A percentile compares a stretch with the other conserved stretches of the same genome.
Evolutionary conservation across 2,113 vertebrate species (phyloP).

Genomic region (Pandion haliaetus): DNA sequence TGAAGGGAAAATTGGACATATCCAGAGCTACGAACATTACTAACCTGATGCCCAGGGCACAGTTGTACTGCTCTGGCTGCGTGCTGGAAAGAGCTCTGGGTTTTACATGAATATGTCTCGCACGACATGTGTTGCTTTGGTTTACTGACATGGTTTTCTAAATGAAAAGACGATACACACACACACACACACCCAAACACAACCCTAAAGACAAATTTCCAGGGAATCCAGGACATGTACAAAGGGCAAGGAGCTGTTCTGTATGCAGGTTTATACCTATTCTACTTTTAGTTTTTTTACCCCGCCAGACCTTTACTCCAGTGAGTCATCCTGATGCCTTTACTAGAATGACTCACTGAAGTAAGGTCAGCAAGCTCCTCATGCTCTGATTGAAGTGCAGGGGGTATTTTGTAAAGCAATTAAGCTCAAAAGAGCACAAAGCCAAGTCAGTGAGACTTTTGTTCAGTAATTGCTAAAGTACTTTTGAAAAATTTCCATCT

Average conservation of each 20-base stretch:
- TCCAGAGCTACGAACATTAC: not conserved
- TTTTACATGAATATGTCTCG: accelerated
- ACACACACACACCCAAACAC: too few relatives aligned
- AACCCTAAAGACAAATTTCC: not conserved
- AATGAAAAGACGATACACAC: not conserved
- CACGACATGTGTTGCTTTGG: not conserved
- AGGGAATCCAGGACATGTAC: not conserved
- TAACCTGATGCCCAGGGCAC: not conserved
- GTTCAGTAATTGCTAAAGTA: not conserved
- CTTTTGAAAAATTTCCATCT: conserved; percentile 21
- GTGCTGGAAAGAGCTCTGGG: not conserved
- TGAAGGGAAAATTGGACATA: not conserved
- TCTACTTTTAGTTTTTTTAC: not conserved
- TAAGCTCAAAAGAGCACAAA: not conserved
- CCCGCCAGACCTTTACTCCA: not conserved
- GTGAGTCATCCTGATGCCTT: conserved; percentile 13
- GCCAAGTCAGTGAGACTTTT: not conserved
- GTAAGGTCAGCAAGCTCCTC: not conserved
- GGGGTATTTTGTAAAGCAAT: conserved; percentile 2
- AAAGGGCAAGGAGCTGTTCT: not conserved
- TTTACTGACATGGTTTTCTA: not conserved
- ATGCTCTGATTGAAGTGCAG: not conserved
- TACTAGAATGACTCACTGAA: conserved; percentile 2
- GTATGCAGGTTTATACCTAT: not conserved
- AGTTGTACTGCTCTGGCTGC: not conserved